Base-by-base conservation (phyloP, 1,140 invertebrate genomes). In the Hesperophylax magnus region DNA sequence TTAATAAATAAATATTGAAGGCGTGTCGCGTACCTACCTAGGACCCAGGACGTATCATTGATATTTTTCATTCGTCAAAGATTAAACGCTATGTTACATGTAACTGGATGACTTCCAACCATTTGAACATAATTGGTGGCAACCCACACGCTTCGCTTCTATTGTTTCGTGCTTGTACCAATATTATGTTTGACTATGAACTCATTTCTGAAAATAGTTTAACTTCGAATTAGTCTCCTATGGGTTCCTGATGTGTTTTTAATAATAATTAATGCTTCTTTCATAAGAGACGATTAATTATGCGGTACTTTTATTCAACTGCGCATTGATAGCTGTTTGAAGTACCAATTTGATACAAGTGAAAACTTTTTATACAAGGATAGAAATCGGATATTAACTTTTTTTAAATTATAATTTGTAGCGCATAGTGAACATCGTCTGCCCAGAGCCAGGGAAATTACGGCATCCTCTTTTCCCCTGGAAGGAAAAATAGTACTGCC, bases 281-380 rank as follows among this genome's bases (percentile, higher is more conserved):
- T 81, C 77, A 81, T 81, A 75, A 81, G 80, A 81, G 58, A 69
- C 80, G 80, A 81, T 81, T 81, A 81, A 81, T 81, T 77, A 81
- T 76, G 63, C 22, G 52, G 60, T 31, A 54, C 80, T 81, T 81
- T 77, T 77, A 81, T 77, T 81, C 71, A 56, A 27, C 74, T 77
- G 63, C 39, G 20, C 56, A 71, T 58, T n/a, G 24, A 63, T 34
- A 14, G 69, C 52, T 63, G 74, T 34, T 81, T 77, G 24, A 71
- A 81, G 11, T 76, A n/a, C n/a, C n/a, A n/a, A 22, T 80, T 67
- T 67, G 24, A 67, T 31, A n/a, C 11, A 67, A 67, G 63, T 47
- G 39, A 47, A 47, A 47, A 11, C 39, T 47, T 47, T 47, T 11
- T 14, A 39, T 47, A 47, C 39, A 47, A 14, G 9, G 39, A 34